Base-by-base conservation (phyloP, 2,888 invertebrate genomes). In the Chirona hameri region DNA sequence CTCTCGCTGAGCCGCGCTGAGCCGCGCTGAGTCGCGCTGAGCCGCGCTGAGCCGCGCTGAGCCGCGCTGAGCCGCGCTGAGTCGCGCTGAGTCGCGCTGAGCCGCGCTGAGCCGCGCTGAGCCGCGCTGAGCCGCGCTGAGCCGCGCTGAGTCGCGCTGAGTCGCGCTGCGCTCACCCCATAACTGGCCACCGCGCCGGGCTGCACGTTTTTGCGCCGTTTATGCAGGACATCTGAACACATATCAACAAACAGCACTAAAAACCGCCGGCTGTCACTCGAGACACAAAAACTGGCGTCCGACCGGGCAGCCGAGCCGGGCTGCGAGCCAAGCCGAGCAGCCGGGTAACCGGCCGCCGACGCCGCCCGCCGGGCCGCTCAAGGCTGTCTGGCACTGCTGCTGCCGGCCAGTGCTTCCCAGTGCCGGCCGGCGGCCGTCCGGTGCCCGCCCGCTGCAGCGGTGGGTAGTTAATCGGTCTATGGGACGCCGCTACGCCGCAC, bases 161-260 rank as follows among this genome's bases (percentile, higher is more conserved):
- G n/a, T n/a, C 46, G 57, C 57, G 21, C 46, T 69, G 31, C 69
- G 14, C 69, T 81, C 31, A 55, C 57, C 15, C n/a, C 29, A 57
- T 52, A 24, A 9, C 65, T 65, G 57, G 80, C 80, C 15, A 7
- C 80, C 27, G 82, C 27, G 14, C 57, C 3, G 79, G 31, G 79
- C 79, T 69, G 72, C 55, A 55, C 18, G 76, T 82, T 82, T 80
- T 81, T 82, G 81, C 82, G 10, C 60, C 81, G 76, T 81, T 82
- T 82, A 82, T 81, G 76, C 76, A 76, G 76, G 76, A 76, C 76
- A 76, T 46, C 76, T 76, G 76, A 46, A 46, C 46, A 76, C 76
- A 76, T 46, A 76, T 76, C 76, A 76, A 76, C 76, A 76, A 72
- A 39, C 76, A 46, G 24, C 76, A 24, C 76, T 76, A 76, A 76